A percentile compares a stretch with the other conserved stretches of the same genome.
Evolutionary conservation across 2,797 vertebrate species (phyloP).

Genomic region (Neosalanx taihuensis): DNA sequence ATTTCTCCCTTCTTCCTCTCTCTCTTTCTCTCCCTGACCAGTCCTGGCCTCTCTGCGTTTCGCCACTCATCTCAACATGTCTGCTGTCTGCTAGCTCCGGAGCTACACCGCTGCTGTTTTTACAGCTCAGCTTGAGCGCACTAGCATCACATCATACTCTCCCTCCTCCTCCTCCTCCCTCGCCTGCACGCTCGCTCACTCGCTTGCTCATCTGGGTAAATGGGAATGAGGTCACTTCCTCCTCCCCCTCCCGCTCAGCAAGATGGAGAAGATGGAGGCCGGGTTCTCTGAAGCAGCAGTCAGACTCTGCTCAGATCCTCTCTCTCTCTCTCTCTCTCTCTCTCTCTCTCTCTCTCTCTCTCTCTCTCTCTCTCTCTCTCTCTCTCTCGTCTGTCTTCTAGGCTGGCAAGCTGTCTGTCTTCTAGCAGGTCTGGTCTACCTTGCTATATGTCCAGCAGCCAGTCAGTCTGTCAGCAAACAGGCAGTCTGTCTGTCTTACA

Average conservation of each 20-base stretch:
- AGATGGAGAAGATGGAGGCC: conserved; percentile 3
- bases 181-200: conserved; percentile 12
- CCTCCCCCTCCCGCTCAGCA: conserved; percentile 16
- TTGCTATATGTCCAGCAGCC: not conserved
- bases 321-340: conserved; percentile 1
- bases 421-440: not conserved
- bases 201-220: conserved; percentile 20
- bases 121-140: not conserved
- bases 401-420: not conserved
- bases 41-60: not conserved
- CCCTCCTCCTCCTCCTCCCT: conserved; percentile 13
- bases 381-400: not conserved
- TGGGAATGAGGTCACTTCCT: conserved; percentile 39
- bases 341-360: conserved; percentile 1
- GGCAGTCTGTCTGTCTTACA: too few relatives aligned
- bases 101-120: not conserved
- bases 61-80: conserved; percentile 11
- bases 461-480: conserved; percentile 2
- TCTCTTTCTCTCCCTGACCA: conserved; percentile 1
- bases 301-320: not conserved
- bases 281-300: not conserved
- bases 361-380: conserved; percentile 5
- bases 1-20: not conserved
- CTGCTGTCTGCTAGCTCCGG: not conserved
- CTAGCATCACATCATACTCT: not conserved